phyloP scores from a whole-genome alignment of 2,888 invertebrate species.

The Mesoligia furuncula region DNA sequence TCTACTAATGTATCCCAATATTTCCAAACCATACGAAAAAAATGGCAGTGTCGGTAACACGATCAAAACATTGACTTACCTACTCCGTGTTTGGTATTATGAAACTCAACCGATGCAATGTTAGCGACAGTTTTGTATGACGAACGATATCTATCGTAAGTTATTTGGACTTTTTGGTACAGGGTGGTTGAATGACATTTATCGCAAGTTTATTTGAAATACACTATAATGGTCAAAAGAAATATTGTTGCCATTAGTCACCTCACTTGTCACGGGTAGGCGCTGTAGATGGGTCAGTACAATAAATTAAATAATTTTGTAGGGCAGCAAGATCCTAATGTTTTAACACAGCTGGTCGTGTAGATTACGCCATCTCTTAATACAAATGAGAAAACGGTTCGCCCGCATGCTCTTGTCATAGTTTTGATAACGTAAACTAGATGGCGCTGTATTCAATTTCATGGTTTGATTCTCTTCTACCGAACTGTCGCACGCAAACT shows the following conservation, averaged over 20 bases:
- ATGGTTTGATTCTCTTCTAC: rapidly evolving
- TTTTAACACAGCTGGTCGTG: background rate
- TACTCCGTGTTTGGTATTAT: too few relatives aligned
- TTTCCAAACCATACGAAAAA: too few relatives aligned
- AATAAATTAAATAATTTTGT: background rate
- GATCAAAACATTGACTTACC: too few relatives aligned
- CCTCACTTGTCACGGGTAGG: background rate
- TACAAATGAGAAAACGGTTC: background rate
- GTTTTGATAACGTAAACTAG: background rate
- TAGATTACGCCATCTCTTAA: conserved; percentile 22
- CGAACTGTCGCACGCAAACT: background rate
- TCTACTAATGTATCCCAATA: too few relatives aligned
- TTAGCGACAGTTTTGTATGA: too few relatives aligned
- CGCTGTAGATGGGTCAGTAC: background rate
- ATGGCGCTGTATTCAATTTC: conserved; percentile 10
- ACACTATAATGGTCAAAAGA: too few relatives aligned
- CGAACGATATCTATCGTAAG: too few relatives aligned
- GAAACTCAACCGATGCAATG: too few relatives aligned
- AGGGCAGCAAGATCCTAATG: background rate
- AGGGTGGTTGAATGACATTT: too few relatives aligned
- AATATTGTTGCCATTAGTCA: background rate
- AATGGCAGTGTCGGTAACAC: too few relatives aligned
- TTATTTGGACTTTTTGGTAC: too few relatives aligned
- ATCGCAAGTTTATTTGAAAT: too few relatives aligned
- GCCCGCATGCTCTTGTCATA: rapidly evolving